Evolutionary conservation across 2,113 vertebrate genomes (phyloP).

Genomic region (Baryphthengus martii): DNA sequence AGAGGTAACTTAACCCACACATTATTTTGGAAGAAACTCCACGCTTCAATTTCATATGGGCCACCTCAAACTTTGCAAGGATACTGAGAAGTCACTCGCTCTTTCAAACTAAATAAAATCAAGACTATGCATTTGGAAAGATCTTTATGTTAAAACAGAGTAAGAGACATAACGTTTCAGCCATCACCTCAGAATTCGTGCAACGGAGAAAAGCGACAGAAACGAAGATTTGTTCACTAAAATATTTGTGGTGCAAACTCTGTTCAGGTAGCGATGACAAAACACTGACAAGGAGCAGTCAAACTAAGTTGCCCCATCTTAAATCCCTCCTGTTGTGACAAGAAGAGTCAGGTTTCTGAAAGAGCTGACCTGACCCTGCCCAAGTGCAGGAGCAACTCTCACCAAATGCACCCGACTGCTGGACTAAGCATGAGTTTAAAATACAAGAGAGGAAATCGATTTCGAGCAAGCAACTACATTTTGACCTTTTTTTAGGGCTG

Average conservation of each 20-base stretch:
- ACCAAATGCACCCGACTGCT: rapidly evolving
- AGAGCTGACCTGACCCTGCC: not conserved
- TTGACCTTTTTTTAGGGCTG: not conserved
- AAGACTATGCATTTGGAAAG: not conserved
- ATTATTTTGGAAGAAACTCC: not conserved
- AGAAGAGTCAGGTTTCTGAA: not conserved
- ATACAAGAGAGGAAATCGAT: not conserved
- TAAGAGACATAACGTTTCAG: not conserved
- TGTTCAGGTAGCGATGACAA: rapidly evolving
- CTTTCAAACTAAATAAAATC: not conserved
- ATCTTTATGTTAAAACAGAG: not conserved
- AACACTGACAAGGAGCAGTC: not conserved
- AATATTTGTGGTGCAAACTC: not conserved
- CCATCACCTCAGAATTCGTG: not conserved
- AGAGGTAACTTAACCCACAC: not conserved
- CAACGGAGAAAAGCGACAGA: not conserved
- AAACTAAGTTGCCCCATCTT: not conserved
- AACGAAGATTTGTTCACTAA: not conserved
- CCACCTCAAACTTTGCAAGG: not conserved
- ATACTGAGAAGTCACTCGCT: not conserved
- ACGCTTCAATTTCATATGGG: not conserved
- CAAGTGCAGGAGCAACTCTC: not conserved
- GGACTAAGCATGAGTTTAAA: not conserved
- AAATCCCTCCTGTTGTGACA: not conserved
- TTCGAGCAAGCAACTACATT: not conserved